Evolutionary conservation across 2,797 vertebrate genomes (phyloP), one percentile per base, ranked within the genome.

Genomic region (Cuniculus paca): DNA sequence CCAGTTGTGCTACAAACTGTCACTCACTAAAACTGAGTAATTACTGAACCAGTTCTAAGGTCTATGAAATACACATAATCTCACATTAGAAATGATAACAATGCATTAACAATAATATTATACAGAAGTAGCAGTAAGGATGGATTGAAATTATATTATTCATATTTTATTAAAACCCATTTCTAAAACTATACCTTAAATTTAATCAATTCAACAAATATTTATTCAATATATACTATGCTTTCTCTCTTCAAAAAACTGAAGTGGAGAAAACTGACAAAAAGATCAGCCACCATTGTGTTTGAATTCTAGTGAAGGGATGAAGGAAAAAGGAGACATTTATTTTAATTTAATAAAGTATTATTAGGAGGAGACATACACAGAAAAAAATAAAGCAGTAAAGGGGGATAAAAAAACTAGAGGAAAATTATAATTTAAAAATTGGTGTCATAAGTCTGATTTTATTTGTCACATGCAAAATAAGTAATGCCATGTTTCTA

Each of bases 61-160:
- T 39, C 74, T 77, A 45, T 24, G 16, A 92, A 89, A 75, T 81
- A 60, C 2, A 5, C 5, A 52, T 79, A 80, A 58, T 68, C 28
- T 65, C 28, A 42, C 22, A n/a, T n/a, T n/a, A 88, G 39, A 88
- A 65, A 58, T 31, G 79, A n/a, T n/a, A n/a, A n/a, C n/a, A n/a
- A n/a, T n/a, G n/a, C n/a, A n/a, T 65, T 88, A 54, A 72, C 50
- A 79, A 56, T 36, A 58, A 22, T 96, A 26, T 84, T 84, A 84
- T 12, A 65, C 8, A 63, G 74, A 94, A 84, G 28, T 54, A 17
- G 20, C 45, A 56, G 3, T 58, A 63, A 72, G 52, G 45, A 87
- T 6, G 36, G 22, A 50, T 65, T 36, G 20, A 93, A 63, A 70
- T 90, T 77, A 39, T 13, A 52, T 31, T 56, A 61, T 42, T 90